phyloP scores from a whole-genome alignment of 2,888 invertebrate genomes.

The Saturnia japonica region DNA sequence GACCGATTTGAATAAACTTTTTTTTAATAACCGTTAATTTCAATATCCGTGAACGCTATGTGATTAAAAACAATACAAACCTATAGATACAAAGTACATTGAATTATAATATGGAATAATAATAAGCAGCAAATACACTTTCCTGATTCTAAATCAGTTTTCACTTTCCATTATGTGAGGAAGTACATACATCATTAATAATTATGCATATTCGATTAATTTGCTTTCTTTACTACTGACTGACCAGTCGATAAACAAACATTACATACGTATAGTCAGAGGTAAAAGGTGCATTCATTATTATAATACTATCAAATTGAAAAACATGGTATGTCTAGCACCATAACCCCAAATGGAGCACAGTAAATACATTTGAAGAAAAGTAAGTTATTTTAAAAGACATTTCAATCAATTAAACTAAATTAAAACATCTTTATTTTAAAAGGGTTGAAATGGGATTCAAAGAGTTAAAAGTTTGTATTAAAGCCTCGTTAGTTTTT shows the following conservation, averaged over 20 bases:
- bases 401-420: too few relatives aligned
- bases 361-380: too few relatives aligned
- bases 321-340: too few relatives aligned
- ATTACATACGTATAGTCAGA: not conserved
- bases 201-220: slow-evolving; percentile 28
- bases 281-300: not conserved
- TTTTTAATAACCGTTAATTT: too few relatives aligned
- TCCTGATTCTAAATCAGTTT: slow-evolving; percentile 23
- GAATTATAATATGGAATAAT: slow-evolving; percentile 1
- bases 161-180: slow-evolving; percentile 33
- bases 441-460: too few relatives aligned
- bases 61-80: not conserved
- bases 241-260: not conserved
- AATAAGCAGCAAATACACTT: slow-evolving; percentile 3
- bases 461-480: not conserved
- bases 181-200: slow-evolving; percentile 21
- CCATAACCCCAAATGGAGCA: too few relatives aligned
- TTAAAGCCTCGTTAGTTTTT: not conserved
- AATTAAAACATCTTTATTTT: too few relatives aligned
- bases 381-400: too few relatives aligned
- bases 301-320: too few relatives aligned
- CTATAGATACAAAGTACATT: not conserved
- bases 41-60: not conserved
- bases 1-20: too few relatives aligned
- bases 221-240: not conserved